These are phyloP conservation scores for Daptonema setosum DNA, from an alignment of 2,888 invertebrate genomes.

Conservation along the genomic window DNA sequence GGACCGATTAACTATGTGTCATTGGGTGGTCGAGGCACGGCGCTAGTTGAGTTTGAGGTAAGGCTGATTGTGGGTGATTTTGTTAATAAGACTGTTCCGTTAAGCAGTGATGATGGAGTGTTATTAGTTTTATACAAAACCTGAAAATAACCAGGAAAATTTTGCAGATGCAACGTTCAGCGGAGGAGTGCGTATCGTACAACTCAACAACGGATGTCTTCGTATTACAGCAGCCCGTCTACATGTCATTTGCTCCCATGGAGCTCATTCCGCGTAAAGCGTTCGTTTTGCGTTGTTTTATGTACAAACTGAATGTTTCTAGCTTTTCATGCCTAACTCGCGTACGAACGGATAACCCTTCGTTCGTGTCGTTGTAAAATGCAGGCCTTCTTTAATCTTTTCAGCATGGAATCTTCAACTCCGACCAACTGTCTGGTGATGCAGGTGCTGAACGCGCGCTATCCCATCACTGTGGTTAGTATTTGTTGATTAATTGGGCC, in stretches of 20 bases:
- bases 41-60: constrained; percentile 9
- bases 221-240: constrained; percentile 1
- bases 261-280: background rate
- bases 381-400: too few relatives aligned
- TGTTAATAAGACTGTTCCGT: too few relatives aligned
- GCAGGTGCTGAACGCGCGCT: constrained; percentile 89
- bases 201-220: constrained; percentile 3
- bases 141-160: too few relatives aligned
- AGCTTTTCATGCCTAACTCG: too few relatives aligned
- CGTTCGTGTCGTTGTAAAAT: too few relatives aligned
- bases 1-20: constrained; percentile 8
- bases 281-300: background rate
- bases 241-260: constrained; percentile 3
- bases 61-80: background rate
- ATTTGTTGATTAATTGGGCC: background rate
- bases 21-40: constrained; percentile 6
- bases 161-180: constrained; percentile 2
- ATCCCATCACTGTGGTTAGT: constrained; percentile 93
- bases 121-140: too few relatives aligned
- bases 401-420: constrained; percentile 4
- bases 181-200: constrained; percentile 3
- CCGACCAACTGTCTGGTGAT: constrained; percentile 49
- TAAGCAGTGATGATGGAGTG: too few relatives aligned
- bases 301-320: too few relatives aligned
- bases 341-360: too few relatives aligned